A percentile compares a stretch with the other conserved stretches of the same genome.
phyloP scores from a whole-genome alignment of 1,140 invertebrate species.

The Zaprionus africanus region DNA sequence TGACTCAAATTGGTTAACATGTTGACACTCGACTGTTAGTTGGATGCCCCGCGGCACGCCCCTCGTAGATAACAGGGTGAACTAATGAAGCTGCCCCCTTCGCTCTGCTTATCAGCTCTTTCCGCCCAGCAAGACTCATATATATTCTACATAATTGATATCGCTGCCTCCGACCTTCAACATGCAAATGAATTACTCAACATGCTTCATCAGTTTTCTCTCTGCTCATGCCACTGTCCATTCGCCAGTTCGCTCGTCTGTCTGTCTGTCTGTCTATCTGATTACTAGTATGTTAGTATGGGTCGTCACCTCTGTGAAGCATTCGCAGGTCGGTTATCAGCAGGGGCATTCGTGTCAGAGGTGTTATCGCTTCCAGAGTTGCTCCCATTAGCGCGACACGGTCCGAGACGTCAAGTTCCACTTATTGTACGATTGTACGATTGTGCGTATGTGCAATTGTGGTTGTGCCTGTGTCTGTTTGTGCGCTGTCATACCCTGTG shows the following conservation, averaged over 20 bases:
- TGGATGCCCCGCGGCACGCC: conserved; percentile 9
- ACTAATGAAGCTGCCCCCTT: conserved; percentile 42
- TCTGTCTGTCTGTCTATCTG: neutral
- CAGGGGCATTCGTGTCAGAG: conserved; percentile 51
- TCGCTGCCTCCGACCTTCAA: conserved; percentile 60
- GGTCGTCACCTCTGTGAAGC: conserved; percentile 42
- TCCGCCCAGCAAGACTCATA: conserved; percentile 21
- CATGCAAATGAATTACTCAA: conserved; percentile 77
- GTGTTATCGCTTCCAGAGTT: conserved; percentile 59
- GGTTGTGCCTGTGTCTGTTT: neutral
- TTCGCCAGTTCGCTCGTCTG: conserved; percentile 1
- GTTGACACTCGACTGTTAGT: conserved; percentile 69
- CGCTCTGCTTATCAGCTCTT: conserved; percentile 36
- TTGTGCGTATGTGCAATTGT: neutral
- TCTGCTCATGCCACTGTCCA: conserved; percentile 4
- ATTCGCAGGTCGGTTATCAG: conserved; percentile 43
- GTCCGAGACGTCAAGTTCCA: conserved; percentile 27
- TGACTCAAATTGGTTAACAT: conserved; percentile 83
- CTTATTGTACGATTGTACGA: conserved; percentile 12
- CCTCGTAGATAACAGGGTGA: conserved; percentile 47
- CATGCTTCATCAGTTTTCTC: conserved; percentile 41
- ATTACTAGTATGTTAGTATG: neutral
- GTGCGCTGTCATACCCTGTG: conserved; percentile 21
- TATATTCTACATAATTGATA: conserved; percentile 51
- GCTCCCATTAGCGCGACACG: conserved; percentile 54